Evolutionary conservation across 2,797 vertebrate species (phyloP), one percentile per base, ranked within the genome.

Genomic region (Rhinoraja longicauda): DNA sequence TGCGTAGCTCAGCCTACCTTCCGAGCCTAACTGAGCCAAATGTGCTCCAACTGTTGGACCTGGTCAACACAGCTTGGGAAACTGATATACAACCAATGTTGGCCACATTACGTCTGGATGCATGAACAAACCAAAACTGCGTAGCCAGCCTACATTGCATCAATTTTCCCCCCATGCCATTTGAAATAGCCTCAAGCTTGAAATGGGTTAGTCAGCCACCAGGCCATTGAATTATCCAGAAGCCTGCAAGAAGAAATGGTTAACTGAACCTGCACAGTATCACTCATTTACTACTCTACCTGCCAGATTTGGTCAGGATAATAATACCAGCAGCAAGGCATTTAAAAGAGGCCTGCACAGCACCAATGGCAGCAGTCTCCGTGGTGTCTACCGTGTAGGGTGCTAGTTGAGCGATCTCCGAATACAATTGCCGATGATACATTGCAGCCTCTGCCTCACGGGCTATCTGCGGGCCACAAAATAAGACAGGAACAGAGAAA

Each of bases 271-370:
- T 72, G 21, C 90, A 91, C 67, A 45, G 62, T 1, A 73, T 19
- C 17, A 73, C 67, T 92, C 45, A 81, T 95, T 95, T 96, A 95
- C 95, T 67, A 19, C 73, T 73, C 21, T 98, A 99, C 99, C 99
- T 99, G 96, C 98, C 99, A 94, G 98, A 96, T 95, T 98, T 99
- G 95, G 99, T 99, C 95, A 99, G 98, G 93, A 99, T 97, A 94
- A 99, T 98, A 95, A 99, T 98, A 94, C 98, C 99, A 94, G 97
- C 99, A 84, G 99, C 99, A 94, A 97, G 98, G 96, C 98, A 99
- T 96, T 99, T 99, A 96, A 99, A 99, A 94, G 99, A 98, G 81
- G 99, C 97, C 96, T 99, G 99, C 64, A 99, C 98, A 81, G 99
- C 96, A 17, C 99, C 99, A 93, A 99, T 98, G 93, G 99, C 98